A percentile compares a stretch with the other conserved stretches of the same genome.
Evolutionary conservation across 2,797 vertebrate genomes (phyloP).

Genomic region (Pagetopsis macropterus): DNA sequence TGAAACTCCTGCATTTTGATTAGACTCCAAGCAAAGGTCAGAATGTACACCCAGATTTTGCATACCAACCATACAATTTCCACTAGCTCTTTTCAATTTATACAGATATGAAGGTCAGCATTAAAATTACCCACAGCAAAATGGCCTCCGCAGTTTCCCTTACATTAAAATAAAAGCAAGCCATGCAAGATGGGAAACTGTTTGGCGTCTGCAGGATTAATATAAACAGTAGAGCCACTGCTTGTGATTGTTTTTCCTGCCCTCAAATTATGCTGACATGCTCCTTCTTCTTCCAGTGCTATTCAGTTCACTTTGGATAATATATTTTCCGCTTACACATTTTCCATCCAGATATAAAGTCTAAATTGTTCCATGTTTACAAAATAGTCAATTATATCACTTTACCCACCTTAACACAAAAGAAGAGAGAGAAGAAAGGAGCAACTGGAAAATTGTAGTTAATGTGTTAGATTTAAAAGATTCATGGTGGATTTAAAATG

Average conservation of each 20-base stretch:
- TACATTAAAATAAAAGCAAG: constrained; percentile 79
- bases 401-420: constrained; percentile 12
- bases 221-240: constrained; percentile 78
- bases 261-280: constrained; percentile 79
- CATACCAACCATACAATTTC: constrained; percentile 69
- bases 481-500: background rate
- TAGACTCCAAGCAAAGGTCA: constrained; percentile 71
- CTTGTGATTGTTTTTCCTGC: constrained; percentile 80
- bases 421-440: constrained; percentile 1
- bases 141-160: constrained; percentile 72
- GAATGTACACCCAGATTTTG: constrained; percentile 73
- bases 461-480: constrained; percentile 16
- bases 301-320: constrained; percentile 65
- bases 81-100: constrained; percentile 67
- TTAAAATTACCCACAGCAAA: constrained; percentile 76
- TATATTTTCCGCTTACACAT: constrained; percentile 54
- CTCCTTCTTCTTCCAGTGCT: constrained; percentile 59
- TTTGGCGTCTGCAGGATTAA: constrained; percentile 81
- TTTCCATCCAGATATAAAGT: constrained; percentile 56
- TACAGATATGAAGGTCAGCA: constrained; percentile 78
- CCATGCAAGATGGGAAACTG: constrained; percentile 77
- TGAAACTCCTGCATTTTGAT: constrained; percentile 70
- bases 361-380: constrained; percentile 45
- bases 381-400: constrained; percentile 23
- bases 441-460: background rate